Percentiles rank a stretch among this genome's conserved stretches.
Evolutionary conservation across 2,113 vertebrate species (phyloP).

Genomic region (Thamnaconus septentrionalis): DNA sequence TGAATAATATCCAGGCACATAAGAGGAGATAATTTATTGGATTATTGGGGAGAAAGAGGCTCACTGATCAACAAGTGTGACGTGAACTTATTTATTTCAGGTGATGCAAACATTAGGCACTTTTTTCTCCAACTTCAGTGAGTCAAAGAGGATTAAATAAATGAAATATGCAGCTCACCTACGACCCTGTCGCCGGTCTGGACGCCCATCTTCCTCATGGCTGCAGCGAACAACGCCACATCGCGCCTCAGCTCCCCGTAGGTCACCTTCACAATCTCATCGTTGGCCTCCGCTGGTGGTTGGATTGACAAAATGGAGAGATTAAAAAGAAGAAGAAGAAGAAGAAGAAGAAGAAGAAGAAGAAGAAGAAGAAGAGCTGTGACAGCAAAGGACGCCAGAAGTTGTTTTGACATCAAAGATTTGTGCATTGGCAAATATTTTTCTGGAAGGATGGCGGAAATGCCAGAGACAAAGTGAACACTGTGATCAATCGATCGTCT

Average conservation of each 20-base stretch:
- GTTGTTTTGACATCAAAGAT: no score
- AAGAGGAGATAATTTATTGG: neutral
- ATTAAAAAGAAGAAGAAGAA: neutral
- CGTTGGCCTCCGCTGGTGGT: constrained; percentile 85
- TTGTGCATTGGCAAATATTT: no score
- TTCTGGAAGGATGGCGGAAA: no score
- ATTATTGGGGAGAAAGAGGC: neutral
- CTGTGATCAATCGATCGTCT: no score
- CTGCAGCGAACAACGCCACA: constrained; percentile 89
- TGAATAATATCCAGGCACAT: neutral
- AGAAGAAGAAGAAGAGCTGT: constrained; percentile 8
- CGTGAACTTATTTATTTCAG: no score
- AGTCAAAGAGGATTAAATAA: neutral
- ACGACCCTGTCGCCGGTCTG: constrained; percentile 88
- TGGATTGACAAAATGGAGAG: constrained; percentile 1
- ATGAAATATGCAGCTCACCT: constrained; percentile 75
- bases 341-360: constrained; percentile 8
- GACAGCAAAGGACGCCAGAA: constrained; percentile 1
- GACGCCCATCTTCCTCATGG: constrained; percentile 94
- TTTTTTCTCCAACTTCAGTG: neutral
- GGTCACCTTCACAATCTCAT: constrained; percentile 91
- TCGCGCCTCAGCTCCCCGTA: constrained; percentile 85
- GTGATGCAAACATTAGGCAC: no score
- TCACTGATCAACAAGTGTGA: no score
- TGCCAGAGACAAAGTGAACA: no score